Evolutionary conservation across 2,888 invertebrate genomes (phyloP).

Genomic region (Brenthis ino): DNA sequence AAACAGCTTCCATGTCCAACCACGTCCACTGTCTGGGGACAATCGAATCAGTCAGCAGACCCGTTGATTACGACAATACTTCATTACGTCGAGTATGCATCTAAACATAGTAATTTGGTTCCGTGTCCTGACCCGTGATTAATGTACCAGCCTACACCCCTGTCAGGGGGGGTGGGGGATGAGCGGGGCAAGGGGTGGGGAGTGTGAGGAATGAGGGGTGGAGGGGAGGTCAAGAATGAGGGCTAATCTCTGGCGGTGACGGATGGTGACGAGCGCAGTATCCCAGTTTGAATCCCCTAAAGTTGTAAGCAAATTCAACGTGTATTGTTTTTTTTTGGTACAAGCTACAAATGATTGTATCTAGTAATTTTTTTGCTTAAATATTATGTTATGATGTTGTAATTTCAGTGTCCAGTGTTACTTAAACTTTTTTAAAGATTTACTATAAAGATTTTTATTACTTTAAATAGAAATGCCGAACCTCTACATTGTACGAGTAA

Average conservation of each 20-base stretch:
- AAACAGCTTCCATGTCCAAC: too few species aligned
- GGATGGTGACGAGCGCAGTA: conserved; percentile 36
- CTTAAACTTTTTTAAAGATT: too few species aligned
- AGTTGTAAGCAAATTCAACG: conserved; percentile 5
- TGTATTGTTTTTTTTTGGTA: conserved; percentile 4
- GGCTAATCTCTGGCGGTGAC: conserved; percentile 51
- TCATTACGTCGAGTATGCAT: conserved; percentile 52
- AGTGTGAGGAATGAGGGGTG: neutral
- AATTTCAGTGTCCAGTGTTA: too few species aligned
- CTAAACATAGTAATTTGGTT: conserved; percentile 53
- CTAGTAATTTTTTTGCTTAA: too few species aligned
- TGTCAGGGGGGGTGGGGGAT: neutral
- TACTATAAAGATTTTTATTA: too few species aligned
- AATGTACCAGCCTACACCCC: conserved; percentile 42
- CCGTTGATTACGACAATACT: conserved; percentile 48
- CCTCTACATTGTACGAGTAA: too few species aligned
- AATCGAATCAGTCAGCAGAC: conserved; percentile 25
- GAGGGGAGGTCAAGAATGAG: conserved; percentile 21
- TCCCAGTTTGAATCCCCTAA: conserved; percentile 17
- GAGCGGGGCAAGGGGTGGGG: neutral
- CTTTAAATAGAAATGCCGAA: too few species aligned
- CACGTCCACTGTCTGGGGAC: neutral
- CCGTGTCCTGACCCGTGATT: conserved; percentile 47
- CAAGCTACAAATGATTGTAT: neutral
- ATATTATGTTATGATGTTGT: too few species aligned